Conservation (phyloP, 2,797 vertebrate genomes). For the Sphenodon punctatus region DNA sequence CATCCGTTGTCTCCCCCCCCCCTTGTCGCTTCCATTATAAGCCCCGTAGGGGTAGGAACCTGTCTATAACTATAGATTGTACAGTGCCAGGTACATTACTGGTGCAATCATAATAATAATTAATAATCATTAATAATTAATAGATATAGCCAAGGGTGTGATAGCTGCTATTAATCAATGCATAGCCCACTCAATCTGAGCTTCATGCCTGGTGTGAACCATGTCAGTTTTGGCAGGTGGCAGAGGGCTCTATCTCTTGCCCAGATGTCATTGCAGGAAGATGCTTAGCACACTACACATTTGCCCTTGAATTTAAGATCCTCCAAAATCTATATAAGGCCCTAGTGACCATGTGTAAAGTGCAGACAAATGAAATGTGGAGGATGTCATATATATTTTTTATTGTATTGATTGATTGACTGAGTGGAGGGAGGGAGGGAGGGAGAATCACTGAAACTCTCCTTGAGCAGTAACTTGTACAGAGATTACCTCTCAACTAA, state of each 20-base stretch:
- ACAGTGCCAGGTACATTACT: no score
- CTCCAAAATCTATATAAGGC: neutral
- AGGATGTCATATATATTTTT: neutral
- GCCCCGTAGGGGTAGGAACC: no score
- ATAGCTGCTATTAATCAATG: no score
- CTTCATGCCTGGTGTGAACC: neutral
- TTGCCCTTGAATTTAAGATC: conserved; percentile 14
- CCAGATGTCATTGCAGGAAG: neutral
- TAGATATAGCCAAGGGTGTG: no score
- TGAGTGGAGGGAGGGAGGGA: rapidly evolving
- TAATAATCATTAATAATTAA: no score
- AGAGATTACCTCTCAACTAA: neutral
- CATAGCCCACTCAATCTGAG: neutral
- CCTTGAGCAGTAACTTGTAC: neutral
- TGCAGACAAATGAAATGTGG: neutral
- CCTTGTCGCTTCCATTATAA: no score
- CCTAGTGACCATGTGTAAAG: neutral
- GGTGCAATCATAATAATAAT: no score
- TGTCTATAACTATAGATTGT: no score
- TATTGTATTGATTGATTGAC: neutral
- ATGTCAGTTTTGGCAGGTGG: neutral
- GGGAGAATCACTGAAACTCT: neutral
- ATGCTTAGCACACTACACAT: neutral
- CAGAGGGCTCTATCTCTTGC: neutral
- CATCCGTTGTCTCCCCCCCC: no score